Base-by-base conservation (phyloP, 1,140 invertebrate genomes). In the Kradibia gibbosae region DNA sequence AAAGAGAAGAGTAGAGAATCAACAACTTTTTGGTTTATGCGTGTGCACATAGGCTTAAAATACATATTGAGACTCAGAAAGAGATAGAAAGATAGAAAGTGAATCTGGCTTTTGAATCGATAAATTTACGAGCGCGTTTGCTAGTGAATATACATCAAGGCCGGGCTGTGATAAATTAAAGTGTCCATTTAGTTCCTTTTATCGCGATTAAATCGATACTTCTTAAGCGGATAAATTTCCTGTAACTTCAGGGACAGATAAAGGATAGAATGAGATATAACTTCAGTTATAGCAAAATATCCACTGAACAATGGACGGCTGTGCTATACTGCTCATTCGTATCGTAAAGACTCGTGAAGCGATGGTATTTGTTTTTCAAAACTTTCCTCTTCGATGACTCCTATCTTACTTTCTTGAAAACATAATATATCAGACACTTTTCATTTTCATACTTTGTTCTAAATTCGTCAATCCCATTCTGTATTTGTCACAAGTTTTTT, bases 161-260 rank as follows among this genome's bases (percentile, higher is more conserved):
- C 82, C 75, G 82, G 77, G 65, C 77, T 60, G 55, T 82, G 74
- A 85, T 85, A 85, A 85, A 85, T 85, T 85, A 83, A 76, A 82
- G 78, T 72, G 57, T 82, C 81, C 71, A 83, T 78, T 80, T 83
- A 70, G 76, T 80, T 82, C 85, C 85, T 85, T 85, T 85, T 85
- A 85, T 85, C 85, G 79, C 71, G 83, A 85, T 85, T 85, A 84
- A 85, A 85, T 85, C 83, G 83, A 85, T 85, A 85, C 83, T 83
- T 71, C 72, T 84, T 85, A 81, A 81, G 80, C 80, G 65, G 50
- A 76, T 81, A 70, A 81, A 81, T 76, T 81, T 11, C 73, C 48
- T 42, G 45, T 48, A 65, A 76, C 80, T 76, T 55, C n/a, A 20
- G 45, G 70, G 55, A 80, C 42, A 74, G 74, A 80, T 75, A 80